These are phyloP conservation scores for Asbolus verrucosus DNA, from an alignment of 1,140 invertebrate species.

Conservation along the genomic window DNA sequence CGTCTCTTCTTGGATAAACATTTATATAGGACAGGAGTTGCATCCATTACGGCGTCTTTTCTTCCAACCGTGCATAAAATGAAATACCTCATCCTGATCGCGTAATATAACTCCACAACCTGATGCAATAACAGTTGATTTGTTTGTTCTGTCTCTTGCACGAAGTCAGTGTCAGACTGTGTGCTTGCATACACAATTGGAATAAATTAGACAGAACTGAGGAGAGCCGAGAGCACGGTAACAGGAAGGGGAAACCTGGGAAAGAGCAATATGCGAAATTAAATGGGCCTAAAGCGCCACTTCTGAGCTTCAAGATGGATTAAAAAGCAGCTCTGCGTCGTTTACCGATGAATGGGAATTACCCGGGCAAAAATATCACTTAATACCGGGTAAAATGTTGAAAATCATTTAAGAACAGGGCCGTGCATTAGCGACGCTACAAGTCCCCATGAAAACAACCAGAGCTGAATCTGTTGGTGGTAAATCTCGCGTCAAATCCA, in stretches of 20 bases:
- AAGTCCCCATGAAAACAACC: conserved; percentile 5
- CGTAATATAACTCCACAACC: neutral
- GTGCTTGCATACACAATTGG: conserved; percentile 17
- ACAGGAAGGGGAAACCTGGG: neutral
- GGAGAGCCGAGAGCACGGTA: neutral
- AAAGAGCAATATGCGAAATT: conserved; percentile 6
- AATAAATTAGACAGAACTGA: conserved; percentile 14
- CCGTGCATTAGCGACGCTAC: no score
- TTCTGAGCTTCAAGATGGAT: neutral
- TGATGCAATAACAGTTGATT: conserved; percentile 6
- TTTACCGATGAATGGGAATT: conserved; percentile 5
- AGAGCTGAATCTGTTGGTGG: no score
- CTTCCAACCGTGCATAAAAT: no score
- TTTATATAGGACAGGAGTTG: no score
- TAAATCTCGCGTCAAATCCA: conserved; percentile 24
- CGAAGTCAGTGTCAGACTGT: neutral
- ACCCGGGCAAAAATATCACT: neutral
- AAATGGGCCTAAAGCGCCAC: neutral
- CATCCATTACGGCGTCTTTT: no score
- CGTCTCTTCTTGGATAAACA: no score
- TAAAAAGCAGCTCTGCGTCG: conserved; percentile 1
- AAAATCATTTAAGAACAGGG: conserved; percentile 1
- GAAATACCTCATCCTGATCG: no score
- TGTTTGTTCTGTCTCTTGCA: conserved; percentile 2
- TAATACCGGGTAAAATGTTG: no score